phyloP scores from a whole-genome alignment of 2,888 invertebrate species.

The Aphodius granarius region DNA sequence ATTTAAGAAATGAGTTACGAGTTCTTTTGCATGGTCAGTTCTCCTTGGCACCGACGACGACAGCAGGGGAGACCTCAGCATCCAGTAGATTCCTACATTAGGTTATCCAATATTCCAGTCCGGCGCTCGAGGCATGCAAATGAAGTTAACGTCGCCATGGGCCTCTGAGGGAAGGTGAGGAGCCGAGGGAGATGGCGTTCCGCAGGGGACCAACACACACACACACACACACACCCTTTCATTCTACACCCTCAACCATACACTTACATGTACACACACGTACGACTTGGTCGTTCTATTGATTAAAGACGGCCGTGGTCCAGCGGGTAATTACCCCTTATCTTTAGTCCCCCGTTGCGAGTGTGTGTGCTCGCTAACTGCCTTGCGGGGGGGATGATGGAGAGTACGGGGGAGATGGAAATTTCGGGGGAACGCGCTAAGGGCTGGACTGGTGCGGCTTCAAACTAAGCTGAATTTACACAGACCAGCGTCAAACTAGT shows the following conservation, averaged over 20 bases:
- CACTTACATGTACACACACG: constrained; percentile 26
- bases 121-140: constrained; percentile 55
- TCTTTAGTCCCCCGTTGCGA: constrained; percentile 42
- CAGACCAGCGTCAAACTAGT: neutral
- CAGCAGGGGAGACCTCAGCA: constrained; percentile 19
- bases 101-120: constrained; percentile 55
- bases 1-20: too few species aligned
- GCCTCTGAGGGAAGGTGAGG: constrained; percentile 22
- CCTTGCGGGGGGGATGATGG: neutral
- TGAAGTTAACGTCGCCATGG: constrained; percentile 53
- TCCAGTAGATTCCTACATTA: constrained; percentile 49
- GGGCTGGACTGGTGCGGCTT: neutral
- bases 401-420: neutral
- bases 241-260: neutral
- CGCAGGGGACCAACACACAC: constrained; percentile 15
- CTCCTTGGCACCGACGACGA: constrained; percentile 32
- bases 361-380: neutral
- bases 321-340: constrained; percentile 52
- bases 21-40: constrained; percentile 39
- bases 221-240: neutral
- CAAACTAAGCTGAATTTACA: constrained; percentile 8
- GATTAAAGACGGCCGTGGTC: constrained; percentile 55
- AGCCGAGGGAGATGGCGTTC: constrained; percentile 18
- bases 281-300: constrained; percentile 48
- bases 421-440: neutral